Evolutionary conservation across 2,113 vertebrate species (phyloP).

Genomic region (Canis aureus): DNA sequence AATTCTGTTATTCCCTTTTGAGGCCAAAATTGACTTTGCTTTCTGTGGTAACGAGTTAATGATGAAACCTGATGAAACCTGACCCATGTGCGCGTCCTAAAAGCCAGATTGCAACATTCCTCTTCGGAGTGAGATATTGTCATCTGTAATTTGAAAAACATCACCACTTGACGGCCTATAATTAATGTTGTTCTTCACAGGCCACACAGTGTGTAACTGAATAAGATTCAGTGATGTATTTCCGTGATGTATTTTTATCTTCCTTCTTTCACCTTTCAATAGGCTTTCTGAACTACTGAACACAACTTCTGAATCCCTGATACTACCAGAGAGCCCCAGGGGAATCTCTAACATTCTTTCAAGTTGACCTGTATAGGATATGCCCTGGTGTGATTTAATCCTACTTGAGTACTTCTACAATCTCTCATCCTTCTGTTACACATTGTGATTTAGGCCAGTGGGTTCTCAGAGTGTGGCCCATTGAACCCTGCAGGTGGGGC

Average conservation of each 20-base stretch:
- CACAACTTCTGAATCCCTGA: neutral
- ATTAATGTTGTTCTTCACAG: neutral
- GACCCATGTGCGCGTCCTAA: neutral
- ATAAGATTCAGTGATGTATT: neutral
- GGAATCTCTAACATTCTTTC: neutral
- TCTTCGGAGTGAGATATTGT: neutral
- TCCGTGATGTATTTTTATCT: neutral
- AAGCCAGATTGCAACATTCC: neutral
- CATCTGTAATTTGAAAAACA: slow-evolving; percentile 24
- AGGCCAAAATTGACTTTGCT: neutral
- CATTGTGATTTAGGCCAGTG: neutral
- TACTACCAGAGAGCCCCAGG: neutral
- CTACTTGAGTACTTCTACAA: neutral
- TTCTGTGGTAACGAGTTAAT: slow-evolving; percentile 2
- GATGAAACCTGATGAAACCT: slow-evolving; percentile 45
- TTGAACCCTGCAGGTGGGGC: neutral
- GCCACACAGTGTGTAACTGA: neutral
- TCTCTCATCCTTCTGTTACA: neutral
- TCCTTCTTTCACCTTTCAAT: neutral
- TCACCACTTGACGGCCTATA: neutral
- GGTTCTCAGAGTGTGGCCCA: neutral
- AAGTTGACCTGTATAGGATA: neutral
- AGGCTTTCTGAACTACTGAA: neutral
- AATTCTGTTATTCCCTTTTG: slow-evolving; percentile 5
- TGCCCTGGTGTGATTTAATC: neutral